Conservation (phyloP, 2,888 invertebrate species). For the Branchipolynoe longqiensis region DNA sequence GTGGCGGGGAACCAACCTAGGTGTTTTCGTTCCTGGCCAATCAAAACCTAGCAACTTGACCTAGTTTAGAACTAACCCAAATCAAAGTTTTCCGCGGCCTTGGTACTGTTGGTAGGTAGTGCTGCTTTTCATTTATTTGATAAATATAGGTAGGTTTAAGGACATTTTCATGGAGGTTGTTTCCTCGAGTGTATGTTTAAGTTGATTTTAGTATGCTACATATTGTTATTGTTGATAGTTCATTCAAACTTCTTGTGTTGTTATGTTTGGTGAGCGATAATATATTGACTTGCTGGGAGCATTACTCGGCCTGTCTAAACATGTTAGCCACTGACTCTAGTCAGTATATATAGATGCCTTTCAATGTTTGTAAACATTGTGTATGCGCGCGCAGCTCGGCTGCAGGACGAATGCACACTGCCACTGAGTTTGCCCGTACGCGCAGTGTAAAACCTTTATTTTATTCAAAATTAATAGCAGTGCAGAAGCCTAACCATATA, state of each 20-base stretch:
- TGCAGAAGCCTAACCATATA: too few relatives aligned
- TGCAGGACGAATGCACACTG: too few relatives aligned
- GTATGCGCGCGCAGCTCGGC: too few relatives aligned
- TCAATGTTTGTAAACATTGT: too few relatives aligned
- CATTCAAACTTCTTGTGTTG: neutral
- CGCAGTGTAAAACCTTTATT: too few relatives aligned
- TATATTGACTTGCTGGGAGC: neutral
- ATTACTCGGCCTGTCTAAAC: neutral
- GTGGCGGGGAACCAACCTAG: neutral
- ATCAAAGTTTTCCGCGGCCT: neutral
- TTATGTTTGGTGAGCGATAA: constrained; percentile 17
- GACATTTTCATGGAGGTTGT: too few relatives aligned
- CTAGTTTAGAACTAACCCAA: neutral
- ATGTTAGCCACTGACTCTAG: neutral
- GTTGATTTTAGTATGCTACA: neutral
- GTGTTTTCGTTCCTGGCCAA: constrained; percentile 18
- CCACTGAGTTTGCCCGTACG: too few relatives aligned
- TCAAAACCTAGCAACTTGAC: neutral
- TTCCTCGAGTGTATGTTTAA: neutral
- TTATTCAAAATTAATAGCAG: too few relatives aligned
- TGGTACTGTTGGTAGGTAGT: neutral
- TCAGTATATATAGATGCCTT: too few relatives aligned
- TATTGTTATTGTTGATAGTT: neutral
- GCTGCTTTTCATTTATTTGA: neutral
- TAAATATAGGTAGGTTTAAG: neutral